Conservation (phyloP, 2,888 invertebrate species). For the Melanostoma scalare region DNA sequence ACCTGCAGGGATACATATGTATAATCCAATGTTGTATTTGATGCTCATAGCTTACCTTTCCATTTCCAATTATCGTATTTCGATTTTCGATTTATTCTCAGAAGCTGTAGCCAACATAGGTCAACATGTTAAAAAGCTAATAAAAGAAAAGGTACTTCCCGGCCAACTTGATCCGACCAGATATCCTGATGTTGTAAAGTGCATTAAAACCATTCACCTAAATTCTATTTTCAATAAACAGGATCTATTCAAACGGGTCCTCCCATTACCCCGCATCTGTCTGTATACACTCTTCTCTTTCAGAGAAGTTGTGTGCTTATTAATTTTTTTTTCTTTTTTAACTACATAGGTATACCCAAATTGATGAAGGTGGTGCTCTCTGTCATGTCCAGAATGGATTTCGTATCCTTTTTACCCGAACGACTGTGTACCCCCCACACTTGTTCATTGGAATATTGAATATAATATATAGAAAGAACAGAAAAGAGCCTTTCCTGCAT, state of each 20-base stretch:
- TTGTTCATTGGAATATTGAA: slow-evolving; percentile 6
- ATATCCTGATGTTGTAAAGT: slow-evolving; percentile 42
- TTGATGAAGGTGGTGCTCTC: slow-evolving; percentile 18
- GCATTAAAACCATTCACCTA: slow-evolving; percentile 51
- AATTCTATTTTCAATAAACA: slow-evolving; percentile 51
- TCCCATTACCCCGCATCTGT: not conserved
- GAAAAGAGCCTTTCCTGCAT: slow-evolving; percentile 1
- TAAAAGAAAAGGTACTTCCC: slow-evolving; percentile 29
- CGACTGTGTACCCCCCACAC: slow-evolving; percentile 12
- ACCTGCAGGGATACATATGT: not conserved
- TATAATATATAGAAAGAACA: not conserved
- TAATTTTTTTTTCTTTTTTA: slow-evolving; percentile 3
- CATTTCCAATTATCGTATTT: slow-evolving; percentile 13
- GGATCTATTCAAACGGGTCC: slow-evolving; percentile 47
- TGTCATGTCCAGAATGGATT: slow-evolving; percentile 19
- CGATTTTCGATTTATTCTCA: slow-evolving; percentile 17
- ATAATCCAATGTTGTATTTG: not conserved
- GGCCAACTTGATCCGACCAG: slow-evolving; percentile 20
- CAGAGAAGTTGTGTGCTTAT: not conserved
- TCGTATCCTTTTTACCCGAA: not conserved
- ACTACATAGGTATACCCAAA: slow-evolving; percentile 13
- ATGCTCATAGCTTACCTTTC: not conserved
- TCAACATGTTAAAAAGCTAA: slow-evolving; percentile 39
- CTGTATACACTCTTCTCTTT: not conserved
- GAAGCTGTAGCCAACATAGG: slow-evolving; percentile 11